Evolutionary conservation across 2,113 vertebrate genomes (phyloP).

Genomic region (Tor tambroides): DNA sequence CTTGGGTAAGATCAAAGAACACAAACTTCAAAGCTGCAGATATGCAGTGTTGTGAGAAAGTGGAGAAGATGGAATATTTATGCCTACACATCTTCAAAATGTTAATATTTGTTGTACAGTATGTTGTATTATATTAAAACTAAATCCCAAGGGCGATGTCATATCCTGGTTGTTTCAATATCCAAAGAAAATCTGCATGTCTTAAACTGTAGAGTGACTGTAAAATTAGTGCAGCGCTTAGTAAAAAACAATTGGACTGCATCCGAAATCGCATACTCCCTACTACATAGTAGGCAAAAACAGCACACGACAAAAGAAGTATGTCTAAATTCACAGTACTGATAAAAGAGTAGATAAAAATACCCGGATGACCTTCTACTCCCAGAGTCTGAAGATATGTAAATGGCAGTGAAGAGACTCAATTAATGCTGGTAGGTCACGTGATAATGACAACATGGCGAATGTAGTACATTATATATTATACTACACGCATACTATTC

Average conservation of each 20-base stretch:
- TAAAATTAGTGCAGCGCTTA: neutral
- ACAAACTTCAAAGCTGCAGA: neutral
- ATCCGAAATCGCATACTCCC: no score
- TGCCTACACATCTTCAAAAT: neutral
- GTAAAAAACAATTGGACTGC: neutral
- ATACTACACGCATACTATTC: no score
- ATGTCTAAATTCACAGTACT: no score
- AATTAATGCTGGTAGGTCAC: neutral
- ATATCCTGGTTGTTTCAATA: neutral
- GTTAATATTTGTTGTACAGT: neutral
- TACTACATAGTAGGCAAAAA: no score
- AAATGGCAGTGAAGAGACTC: no score
- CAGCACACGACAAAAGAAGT: no score
- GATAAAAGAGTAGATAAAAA: no score
- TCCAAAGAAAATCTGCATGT: neutral
- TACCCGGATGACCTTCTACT: no score
- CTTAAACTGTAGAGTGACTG: no score
- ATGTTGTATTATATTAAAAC: neutral
- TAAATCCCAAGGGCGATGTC: neutral
- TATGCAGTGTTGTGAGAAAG: neutral
- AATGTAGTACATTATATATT: no score
- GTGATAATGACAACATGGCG: neutral
- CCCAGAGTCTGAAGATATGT: no score
- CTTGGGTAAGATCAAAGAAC: neutral
- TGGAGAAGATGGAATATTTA: neutral